phyloP scores from a whole-genome alignment of 2,888 invertebrate genomes.

The Aethes cnicana region DNA sequence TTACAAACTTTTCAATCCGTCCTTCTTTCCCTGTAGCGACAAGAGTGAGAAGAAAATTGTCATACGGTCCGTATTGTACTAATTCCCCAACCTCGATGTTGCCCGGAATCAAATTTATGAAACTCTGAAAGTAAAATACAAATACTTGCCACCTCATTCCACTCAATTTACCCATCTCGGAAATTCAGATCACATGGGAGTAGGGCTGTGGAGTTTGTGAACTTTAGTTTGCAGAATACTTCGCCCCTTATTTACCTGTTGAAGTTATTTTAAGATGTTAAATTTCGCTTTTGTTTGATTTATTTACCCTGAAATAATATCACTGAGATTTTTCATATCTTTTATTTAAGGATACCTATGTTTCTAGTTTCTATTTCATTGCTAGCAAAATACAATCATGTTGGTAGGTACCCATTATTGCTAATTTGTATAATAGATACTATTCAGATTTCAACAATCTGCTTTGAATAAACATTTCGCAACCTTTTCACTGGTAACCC shows the following conservation, averaged over 20 bases:
- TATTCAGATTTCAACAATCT: too few species aligned
- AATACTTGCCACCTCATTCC: conserved; percentile 28
- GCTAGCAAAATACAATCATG: too few species aligned
- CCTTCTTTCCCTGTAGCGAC: neutral
- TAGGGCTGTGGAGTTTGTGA: conserved; percentile 6
- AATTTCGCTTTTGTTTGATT: too few species aligned
- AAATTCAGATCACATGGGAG: conserved; percentile 4
- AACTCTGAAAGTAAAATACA: conserved; percentile 27
- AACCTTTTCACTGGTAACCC: conserved; percentile 10
- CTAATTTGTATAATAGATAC: too few species aligned
- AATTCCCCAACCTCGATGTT: neutral
- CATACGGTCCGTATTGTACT: conserved; percentile 10
- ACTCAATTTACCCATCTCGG: conserved; percentile 26
- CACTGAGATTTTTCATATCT: too few species aligned
- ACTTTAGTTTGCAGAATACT: neutral
- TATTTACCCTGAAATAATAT: too few species aligned
- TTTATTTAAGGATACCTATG: too few species aligned
- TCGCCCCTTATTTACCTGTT: neutral
- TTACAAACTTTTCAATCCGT: neutral
- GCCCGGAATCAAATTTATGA: conserved; percentile 17
- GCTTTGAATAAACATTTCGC: too few species aligned
- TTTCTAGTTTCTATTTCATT: too few species aligned
- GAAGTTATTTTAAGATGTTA: neutral
- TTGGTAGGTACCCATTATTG: too few species aligned
- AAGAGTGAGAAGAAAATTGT: neutral